Evolutionary conservation across 2,888 invertebrate genomes (phyloP), one percentile per base, ranked within the genome.

Genomic region (Camponotus fellah): DNA sequence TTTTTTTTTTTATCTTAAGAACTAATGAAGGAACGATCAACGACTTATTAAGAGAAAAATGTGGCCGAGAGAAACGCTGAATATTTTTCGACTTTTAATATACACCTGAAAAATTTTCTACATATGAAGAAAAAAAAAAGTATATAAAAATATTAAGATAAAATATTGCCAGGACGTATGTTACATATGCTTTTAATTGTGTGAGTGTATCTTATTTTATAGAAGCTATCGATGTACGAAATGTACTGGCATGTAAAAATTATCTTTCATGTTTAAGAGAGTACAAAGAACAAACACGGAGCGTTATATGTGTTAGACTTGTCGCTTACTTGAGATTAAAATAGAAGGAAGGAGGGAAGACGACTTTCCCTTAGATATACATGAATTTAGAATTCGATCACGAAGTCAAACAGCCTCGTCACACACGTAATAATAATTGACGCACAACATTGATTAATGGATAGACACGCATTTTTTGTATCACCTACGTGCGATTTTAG

Each of bases 401-500:
- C 69, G 60, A 64, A 62, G 64, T 66, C 85, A 86, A 83, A 71
- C 85, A 85, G 85, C 69, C 76, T 88, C 79, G 85, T 90, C 82
- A 88, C 84, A 83, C 84, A 89, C 80, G 26, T 75, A 84, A 53
- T 53, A n/a, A 82, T 90, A 80, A 90, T 87, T 84, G 86, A 90
- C 89, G 88, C 87, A 90, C 90, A 89, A 90, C 84, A 83, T 87
- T 77, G 56, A 89, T 88, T 84, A 34, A 88, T 88, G 83, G 83
- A 85, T 89, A 86, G 86, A 87, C 87, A 88, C 69, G 86, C 89
- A 88, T 75, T 87, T 87, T 88, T 90, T 90, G 87, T 90, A 90
- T 53, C 56, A 60, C 17, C 49, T 53, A 53, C 86, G 68, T 89
- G 88, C 89, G 77, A 53, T 88, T 26, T 26, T 92, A 90, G 91